Evolutionary conservation across 2,113 vertebrate species (phyloP).

Genomic region (Gasterosteus nipponicus): DNA sequence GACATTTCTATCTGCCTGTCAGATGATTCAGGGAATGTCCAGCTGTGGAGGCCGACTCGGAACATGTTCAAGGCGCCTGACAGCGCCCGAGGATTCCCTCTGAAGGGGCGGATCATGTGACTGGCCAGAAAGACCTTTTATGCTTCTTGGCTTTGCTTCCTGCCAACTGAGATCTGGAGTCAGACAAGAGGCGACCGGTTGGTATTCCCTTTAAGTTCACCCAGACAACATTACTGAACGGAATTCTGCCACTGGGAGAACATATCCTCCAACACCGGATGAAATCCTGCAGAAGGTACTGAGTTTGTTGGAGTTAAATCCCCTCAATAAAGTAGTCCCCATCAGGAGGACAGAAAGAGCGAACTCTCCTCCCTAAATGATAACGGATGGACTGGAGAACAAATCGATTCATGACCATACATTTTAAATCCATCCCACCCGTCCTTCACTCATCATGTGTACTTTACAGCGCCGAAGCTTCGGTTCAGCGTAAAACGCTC

Average conservation of each 20-base stretch:
- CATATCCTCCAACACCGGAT: constrained; percentile 32
- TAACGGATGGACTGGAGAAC: neutral
- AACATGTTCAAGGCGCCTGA: constrained; percentile 32
- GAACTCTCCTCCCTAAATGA: constrained; percentile 4
- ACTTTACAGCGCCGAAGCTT: neutral
- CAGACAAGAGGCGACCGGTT: constrained; percentile 15
- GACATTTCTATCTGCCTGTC: constrained; percentile 1
- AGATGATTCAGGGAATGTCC: constrained; percentile 15
- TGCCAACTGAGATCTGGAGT: constrained; percentile 36
- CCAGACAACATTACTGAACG: constrained; percentile 8
- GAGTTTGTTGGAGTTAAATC: constrained; percentile 17
- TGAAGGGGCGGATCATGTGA: constrained; percentile 22
- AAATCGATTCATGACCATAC: neutral
- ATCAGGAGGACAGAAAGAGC: constrained; percentile 11
- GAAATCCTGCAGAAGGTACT: constrained; percentile 46
- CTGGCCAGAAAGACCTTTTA: constrained; percentile 17
- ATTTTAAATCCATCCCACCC: neutral
- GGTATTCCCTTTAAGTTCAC: constrained; percentile 14
- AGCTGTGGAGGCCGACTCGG: constrained; percentile 7
- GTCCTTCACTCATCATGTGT: neutral
- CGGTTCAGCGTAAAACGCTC: neutral
- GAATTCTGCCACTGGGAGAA: constrained; percentile 37
- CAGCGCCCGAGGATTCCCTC: constrained; percentile 9
- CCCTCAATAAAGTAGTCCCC: constrained; percentile 23
- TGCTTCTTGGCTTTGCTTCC: constrained; percentile 33